These are phyloP conservation scores for Conopomorpha cramerella DNA, from an alignment of 1,140 invertebrate species.

Conservation along the genomic window DNA sequence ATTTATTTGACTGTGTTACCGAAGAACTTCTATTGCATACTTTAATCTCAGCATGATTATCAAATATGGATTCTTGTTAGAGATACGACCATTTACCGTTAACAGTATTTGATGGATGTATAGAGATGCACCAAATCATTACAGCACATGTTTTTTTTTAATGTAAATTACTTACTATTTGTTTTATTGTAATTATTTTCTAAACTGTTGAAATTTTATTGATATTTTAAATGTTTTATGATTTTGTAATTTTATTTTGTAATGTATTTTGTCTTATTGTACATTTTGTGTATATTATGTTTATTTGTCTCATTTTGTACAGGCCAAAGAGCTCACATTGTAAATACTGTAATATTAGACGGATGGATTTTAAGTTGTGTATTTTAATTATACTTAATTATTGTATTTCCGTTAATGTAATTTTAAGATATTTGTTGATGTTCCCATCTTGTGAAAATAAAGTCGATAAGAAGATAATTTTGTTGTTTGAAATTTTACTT, in stretches of 20 bases:
- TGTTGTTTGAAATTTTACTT: neutral
- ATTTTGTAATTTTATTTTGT: no score
- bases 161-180: constrained; percentile 14
- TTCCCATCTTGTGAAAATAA: constrained; percentile 58
- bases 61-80: no score
- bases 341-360: constrained; percentile 24
- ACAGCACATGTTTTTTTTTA: constrained; percentile 1
- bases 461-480: constrained; percentile 6
- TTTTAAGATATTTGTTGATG: constrained; percentile 57
- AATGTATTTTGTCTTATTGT: constrained; percentile 16
- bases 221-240: constrained; percentile 51
- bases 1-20: no score
- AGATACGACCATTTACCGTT: constrained; percentile 26
- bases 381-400: no score
- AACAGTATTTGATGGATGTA: constrained; percentile 30
- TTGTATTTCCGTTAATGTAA: constrained; percentile 46
- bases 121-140: constrained; percentile 9
- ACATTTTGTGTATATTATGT: constrained; percentile 24
- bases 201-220: constrained; percentile 46
- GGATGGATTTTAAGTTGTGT: constrained; percentile 25
- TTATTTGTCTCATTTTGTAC: constrained; percentile 30
- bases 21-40: no score
- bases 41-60: no score
- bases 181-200: constrained; percentile 18
- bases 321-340: constrained; percentile 54